These are phyloP conservation scores for Xiphorhynchus erythropygius DNA, from an alignment of 2,797 vertebrate species.

Conservation along the genomic window DNA sequence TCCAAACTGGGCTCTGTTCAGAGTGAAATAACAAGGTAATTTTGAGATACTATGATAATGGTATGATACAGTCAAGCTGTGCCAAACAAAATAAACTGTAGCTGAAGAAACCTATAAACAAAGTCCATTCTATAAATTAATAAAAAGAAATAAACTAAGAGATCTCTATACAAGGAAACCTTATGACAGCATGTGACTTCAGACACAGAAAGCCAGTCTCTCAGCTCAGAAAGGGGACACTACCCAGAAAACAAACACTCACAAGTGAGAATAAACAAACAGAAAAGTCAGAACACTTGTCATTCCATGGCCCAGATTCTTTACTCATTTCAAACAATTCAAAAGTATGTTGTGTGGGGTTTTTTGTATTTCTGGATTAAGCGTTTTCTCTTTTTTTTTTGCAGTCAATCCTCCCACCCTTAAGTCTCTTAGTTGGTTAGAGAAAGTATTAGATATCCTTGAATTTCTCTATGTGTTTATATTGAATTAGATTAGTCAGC, in stretches of 20 bases:
- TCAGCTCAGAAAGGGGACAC: background rate
- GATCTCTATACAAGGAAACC: background rate
- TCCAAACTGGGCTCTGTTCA: background rate
- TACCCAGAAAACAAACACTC: background rate
- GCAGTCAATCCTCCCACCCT: background rate
- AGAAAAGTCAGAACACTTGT: background rate
- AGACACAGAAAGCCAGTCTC: background rate
- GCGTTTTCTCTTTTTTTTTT: background rate
- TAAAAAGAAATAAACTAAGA: background rate
- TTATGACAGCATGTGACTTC: background rate
- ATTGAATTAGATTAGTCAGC: background rate
- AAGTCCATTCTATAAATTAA: background rate
- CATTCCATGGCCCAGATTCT: background rate
- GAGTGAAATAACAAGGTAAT: background rate
- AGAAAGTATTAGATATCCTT: background rate
- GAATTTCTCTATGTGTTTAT: background rate
- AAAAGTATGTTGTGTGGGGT: fast-evolving
- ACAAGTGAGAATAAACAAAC: background rate
- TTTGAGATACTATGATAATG: background rate
- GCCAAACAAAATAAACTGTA: background rate
- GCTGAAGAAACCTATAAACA: background rate
- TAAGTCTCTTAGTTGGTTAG: background rate
- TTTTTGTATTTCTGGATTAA: background rate
- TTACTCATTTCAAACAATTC: background rate
- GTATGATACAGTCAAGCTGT: background rate